Evolutionary conservation across 2,113 vertebrate species (phyloP).

Genomic region (Leptocoma aspasia): DNA sequence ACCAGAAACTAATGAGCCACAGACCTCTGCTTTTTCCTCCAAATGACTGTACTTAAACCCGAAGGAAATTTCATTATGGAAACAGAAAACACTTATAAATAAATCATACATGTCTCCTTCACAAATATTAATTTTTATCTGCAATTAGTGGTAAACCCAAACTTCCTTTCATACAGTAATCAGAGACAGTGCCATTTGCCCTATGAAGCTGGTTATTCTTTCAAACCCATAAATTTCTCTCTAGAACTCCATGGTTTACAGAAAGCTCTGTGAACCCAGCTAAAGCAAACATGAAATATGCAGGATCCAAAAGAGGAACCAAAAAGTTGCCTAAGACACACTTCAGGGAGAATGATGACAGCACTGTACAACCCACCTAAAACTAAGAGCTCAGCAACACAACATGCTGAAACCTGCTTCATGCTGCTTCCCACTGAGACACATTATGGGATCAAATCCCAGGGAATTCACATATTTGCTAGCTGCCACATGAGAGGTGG

Average conservation of each 20-base stretch:
- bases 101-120: slow-evolving; percentile 35
- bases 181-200: not conserved
- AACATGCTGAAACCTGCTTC: not conserved
- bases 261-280: not conserved
- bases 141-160: slow-evolving; percentile 61
- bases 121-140: slow-evolving; percentile 59
- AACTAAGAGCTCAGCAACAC: not conserved
- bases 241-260: not conserved
- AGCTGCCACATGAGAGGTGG: not conserved
- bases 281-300: not conserved
- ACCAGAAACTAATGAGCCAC: slow-evolving; percentile 62
- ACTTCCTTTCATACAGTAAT: slow-evolving; percentile 39
- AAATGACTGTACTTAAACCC: slow-evolving; percentile 32
- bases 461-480: not conserved
- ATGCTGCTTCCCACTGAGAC: not conserved
- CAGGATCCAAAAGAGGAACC: not conserved
- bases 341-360: not conserved
- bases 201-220: not conserved
- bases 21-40: slow-evolving; percentile 12
- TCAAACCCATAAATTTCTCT: not conserved
- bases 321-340: not conserved
- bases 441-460: not conserved
- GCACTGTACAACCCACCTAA: not conserved
- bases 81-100: slow-evolving; percentile 54
- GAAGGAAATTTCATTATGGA: slow-evolving; percentile 61